A percentile compares a stretch with the other conserved stretches of the same genome.
phyloP scores from a whole-genome alignment of 2,113 vertebrate species.

The Neotoma lepida region DNA sequence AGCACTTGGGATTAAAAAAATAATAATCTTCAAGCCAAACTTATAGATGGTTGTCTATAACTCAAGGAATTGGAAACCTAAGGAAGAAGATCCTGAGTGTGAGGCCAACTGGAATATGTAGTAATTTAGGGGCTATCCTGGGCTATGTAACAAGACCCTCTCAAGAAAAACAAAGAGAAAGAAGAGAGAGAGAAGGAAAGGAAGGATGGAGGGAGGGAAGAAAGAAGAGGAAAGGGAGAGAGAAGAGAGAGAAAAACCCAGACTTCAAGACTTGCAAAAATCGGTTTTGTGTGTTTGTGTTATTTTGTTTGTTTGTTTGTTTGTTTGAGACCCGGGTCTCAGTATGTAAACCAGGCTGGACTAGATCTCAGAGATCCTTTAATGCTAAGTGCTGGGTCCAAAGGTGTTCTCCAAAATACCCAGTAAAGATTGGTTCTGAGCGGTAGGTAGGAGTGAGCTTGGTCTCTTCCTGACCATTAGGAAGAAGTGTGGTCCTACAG shows the following conservation, averaged over 20 bases:
- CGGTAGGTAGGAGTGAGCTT: background rate
- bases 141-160: background rate
- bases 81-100: background rate
- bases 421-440: background rate
- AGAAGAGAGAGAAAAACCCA: background rate
- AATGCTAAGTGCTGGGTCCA: background rate
- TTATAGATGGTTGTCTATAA: background rate
- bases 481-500: background rate
- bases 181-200: background rate
- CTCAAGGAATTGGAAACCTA: background rate
- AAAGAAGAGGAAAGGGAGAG: background rate
- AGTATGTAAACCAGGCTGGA: background rate
- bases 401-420: background rate
- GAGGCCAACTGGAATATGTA: background rate
- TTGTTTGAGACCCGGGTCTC: no score
- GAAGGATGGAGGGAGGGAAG: background rate
- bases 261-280: background rate
- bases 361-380: background rate
- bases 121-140: background rate
- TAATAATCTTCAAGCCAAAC: background rate
- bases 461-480: background rate
- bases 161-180: background rate
- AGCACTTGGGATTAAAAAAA: background rate
- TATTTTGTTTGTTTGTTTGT: background rate
- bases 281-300: background rate